Evolutionary conservation across 2,113 vertebrate genomes (phyloP).

Genomic region (Lutjanus erythropterus): DNA sequence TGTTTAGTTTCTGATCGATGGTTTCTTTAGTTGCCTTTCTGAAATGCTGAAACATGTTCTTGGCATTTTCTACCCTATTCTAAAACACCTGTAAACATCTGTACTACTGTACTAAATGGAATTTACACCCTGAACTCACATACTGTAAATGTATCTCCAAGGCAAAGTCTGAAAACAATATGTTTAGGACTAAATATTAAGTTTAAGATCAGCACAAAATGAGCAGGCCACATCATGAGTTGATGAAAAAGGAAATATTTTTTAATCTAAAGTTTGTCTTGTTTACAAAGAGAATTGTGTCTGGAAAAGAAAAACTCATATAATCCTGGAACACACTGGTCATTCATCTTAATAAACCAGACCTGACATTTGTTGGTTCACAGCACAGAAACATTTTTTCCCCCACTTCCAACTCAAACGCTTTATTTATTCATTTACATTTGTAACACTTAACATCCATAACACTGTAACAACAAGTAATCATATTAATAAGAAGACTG

Average conservation of each 20-base stretch:
- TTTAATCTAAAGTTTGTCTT: neutral
- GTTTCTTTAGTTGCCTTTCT: neutral
- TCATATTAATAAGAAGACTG: neutral
- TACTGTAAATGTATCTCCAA: too few relatives aligned
- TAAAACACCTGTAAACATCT: too few relatives aligned
- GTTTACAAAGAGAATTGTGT: neutral
- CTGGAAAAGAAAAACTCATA: slow-evolving; percentile 3
- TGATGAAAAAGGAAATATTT: neutral
- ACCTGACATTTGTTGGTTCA: too few relatives aligned
- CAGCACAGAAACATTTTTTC: neutral
- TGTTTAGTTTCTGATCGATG: neutral
- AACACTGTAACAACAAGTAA: neutral
- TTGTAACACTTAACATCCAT: neutral
- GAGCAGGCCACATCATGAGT: too few relatives aligned
- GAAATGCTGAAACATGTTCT: too few relatives aligned
- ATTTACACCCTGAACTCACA: too few relatives aligned
- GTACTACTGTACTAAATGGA: too few relatives aligned
- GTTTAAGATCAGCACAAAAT: neutral
- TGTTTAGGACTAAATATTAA: neutral
- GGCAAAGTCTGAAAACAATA: too few relatives aligned
- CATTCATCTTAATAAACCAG: neutral
- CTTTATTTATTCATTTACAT: neutral
- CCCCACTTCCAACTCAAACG: neutral
- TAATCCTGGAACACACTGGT: neutral
- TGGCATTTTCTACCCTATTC: too few relatives aligned